These are phyloP conservation scores for Phalanger gymnotis DNA, from an alignment of 2,797 vertebrate genomes.

Conservation along the genomic window DNA sequence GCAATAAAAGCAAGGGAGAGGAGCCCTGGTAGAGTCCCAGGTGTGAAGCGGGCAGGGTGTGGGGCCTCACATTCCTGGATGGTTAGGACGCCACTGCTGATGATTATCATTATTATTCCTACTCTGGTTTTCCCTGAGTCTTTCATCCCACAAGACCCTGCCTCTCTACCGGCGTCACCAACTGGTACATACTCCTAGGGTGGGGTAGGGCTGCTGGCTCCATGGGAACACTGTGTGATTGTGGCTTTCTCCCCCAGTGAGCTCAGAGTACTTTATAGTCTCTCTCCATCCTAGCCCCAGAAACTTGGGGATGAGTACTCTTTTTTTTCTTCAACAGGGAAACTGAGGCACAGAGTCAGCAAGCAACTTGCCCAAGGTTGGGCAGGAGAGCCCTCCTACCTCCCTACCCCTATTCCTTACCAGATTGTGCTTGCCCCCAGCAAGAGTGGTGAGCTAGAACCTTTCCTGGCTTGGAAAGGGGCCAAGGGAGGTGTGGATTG, in stretches of 20 bases:
- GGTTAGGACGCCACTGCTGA: conserved; percentile 66
- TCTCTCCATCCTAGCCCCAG: conserved; percentile 1
- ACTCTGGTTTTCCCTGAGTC: conserved; percentile 16
- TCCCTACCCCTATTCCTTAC: not conserved
- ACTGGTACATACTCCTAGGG: conserved; percentile 33
- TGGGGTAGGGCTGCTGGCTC: conserved; percentile 45
- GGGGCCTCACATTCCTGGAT: conserved; percentile 73
- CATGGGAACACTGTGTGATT: conserved; percentile 13
- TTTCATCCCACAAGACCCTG: not conserved
- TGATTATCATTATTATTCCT: conserved; percentile 73
- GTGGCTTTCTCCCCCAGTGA: not conserved
- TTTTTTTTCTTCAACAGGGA: conserved; percentile 5
- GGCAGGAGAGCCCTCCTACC: not conserved
- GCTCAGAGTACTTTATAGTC: not conserved
- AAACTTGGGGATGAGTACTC: not conserved
- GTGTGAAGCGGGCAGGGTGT: conserved; percentile 76
- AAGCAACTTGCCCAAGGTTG: not conserved
- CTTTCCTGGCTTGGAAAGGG: conserved; percentile 51
- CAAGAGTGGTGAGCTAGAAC: conserved; percentile 31
- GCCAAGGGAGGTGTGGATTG: conserved; percentile 72
- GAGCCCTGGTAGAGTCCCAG: conserved; percentile 55
- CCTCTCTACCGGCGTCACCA: conserved; percentile 49
- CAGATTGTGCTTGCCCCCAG: not conserved
- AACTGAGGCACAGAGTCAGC: conserved; percentile 29
- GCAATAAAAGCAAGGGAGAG: conserved; percentile 76